These are phyloP conservation scores for Chascanopsetta lugubris DNA, from an alignment of 2,113 vertebrate genomes.

Conservation along the genomic window DNA sequence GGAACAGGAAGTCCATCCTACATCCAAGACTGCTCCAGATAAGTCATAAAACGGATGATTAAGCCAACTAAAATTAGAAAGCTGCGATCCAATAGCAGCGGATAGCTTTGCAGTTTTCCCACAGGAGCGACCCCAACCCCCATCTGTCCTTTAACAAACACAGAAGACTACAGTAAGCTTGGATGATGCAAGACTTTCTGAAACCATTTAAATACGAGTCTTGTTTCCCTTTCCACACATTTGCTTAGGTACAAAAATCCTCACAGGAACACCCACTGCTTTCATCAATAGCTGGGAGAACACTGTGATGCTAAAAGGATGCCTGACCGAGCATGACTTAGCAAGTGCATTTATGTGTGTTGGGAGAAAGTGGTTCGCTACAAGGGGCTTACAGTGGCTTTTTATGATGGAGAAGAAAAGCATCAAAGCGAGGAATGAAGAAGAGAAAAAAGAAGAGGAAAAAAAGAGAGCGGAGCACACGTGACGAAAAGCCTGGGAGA, in stretches of 20 bases:
- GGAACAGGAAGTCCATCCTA: constrained; percentile 20
- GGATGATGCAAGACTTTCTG: neutral
- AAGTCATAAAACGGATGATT: constrained; percentile 46
- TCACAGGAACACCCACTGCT: neutral
- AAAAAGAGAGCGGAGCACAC: constrained; percentile 3
- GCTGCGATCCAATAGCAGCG: constrained; percentile 27
- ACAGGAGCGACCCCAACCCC: constrained; percentile 43
- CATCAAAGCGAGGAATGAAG: constrained; percentile 18
- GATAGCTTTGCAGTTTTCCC: constrained; percentile 31
- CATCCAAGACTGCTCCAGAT: constrained; percentile 53
- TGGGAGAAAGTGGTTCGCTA: constrained; percentile 8
- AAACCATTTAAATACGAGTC: neutral
- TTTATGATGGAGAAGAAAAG: constrained; percentile 29
- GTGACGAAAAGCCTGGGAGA: constrained; percentile 3
- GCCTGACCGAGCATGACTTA: constrained; percentile 1
- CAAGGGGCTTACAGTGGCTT: constrained; percentile 21
- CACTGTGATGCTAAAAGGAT: neutral
- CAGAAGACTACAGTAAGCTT: constrained; percentile 33
- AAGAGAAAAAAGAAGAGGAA: constrained; percentile 33
- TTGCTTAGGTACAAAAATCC: neutral
- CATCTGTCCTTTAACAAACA: constrained; percentile 35
- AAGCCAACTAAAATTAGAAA: constrained; percentile 66
- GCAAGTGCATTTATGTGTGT: constrained; percentile 1
- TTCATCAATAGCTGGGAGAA: neutral
- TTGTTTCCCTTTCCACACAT: constrained; percentile 17